Evolutionary conservation across 2,113 vertebrate species (phyloP).

Genomic region (Hassar affinis): DNA sequence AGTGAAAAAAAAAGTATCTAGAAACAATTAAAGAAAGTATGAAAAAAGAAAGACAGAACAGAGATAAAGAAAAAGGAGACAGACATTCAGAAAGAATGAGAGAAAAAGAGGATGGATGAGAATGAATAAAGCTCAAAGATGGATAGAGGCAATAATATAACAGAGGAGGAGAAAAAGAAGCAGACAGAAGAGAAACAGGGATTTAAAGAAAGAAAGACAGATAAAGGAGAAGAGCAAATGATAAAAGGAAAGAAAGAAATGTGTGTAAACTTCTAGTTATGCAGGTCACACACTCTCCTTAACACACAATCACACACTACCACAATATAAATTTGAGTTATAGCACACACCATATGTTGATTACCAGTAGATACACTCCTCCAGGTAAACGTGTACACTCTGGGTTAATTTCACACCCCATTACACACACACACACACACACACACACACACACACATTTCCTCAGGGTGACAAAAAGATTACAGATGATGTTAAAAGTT

Average conservation of each 20-base stretch:
- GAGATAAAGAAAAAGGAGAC: too few species aligned
- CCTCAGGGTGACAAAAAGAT: constrained; percentile 3
- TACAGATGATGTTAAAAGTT: background rate
- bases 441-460: background rate
- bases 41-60: too few species aligned
- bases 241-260: too few species aligned
- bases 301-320: constrained; percentile 3
- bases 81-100: too few species aligned
- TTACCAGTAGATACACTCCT: constrained; percentile 10
- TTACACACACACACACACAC: constrained; percentile 24
- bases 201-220: background rate
- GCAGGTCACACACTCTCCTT: background rate
- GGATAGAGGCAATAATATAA: too few species aligned
- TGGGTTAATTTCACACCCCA: constrained; percentile 46
- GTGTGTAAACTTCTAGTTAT: background rate
- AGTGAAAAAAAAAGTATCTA: too few species aligned
- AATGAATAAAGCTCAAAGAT: too few species aligned
- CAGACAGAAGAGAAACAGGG: background rate
- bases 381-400: constrained; percentile 22
- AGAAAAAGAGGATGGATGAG: too few species aligned
- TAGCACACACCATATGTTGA: constrained; percentile 25
- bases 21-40: too few species aligned
- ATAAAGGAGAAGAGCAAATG: background rate
- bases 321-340: background rate
- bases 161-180: too few species aligned